Evolutionary conservation across 2,797 vertebrate species (phyloP), one percentile per base, ranked within the genome.

Genomic region (Harpagifer antarcticus): DNA sequence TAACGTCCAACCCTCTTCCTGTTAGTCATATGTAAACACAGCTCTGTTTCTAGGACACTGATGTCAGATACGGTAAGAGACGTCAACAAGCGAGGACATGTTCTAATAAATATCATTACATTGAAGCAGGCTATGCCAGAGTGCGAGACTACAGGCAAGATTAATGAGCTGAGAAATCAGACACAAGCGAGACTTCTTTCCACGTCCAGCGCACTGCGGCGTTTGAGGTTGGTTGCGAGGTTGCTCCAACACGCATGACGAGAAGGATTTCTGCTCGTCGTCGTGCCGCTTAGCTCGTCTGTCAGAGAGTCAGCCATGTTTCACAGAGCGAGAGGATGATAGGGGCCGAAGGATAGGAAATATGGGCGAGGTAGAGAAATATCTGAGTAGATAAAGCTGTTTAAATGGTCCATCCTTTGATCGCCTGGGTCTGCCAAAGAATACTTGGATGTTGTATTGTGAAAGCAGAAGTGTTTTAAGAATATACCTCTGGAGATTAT

Each of bases 81-180:
- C 72, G 47, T 48, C 68, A 84, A 88, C 92, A 79, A 85, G 92
- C 42, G 19, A 83, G 62, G 78, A 90, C 91, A 89, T 79, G 91
- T 92, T 84, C 77, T 68, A 84, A 88, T 88, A 88, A 93, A 93
- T 92, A 92, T 92, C 88, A 90, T 92, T 91, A 92, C 84, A 87
- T 74, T 79, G 66, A 86, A 69, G 58, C 80, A 20, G 78, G 72
- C 77, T 87, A 82, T 87, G 84, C 85, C 89, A 86, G 78, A 78
- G 76, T 79, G 68, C 0, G 37, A 88, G 81, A 81, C 45, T 79
- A 23, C 68, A 74, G 70, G 74, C 42, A 92, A 90, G 91, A 93
- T 91, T 85, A 91, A 93, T 87, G 89, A 88, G 88, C 86, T 86
- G 84, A 88, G 85, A 88, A 92, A 89, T 90, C 72, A 84, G 79